Conservation (phyloP, 2,888 invertebrate species). For the Mongoloraphidia duomilia region DNA sequence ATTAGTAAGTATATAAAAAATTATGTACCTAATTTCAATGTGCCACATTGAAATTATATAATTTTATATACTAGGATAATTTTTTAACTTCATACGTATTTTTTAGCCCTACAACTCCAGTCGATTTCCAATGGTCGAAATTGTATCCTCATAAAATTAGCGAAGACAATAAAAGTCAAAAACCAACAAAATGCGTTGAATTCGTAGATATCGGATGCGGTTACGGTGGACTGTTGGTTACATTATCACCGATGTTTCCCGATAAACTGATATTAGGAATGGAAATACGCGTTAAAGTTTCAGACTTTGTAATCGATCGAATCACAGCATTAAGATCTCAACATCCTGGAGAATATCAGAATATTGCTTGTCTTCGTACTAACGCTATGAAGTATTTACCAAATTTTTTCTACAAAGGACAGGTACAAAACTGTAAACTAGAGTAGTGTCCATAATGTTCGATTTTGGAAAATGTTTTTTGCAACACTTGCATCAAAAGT, state of each 20-base stretch:
- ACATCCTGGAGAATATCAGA: slow-evolving; percentile 64
- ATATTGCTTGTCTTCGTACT: slow-evolving; percentile 86
- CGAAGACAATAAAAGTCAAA: slow-evolving; percentile 21
- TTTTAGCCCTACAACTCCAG: slow-evolving; percentile 69
- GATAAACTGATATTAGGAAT: slow-evolving; percentile 79
- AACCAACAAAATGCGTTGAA: slow-evolving; percentile 43
- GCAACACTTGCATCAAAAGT: too few species aligned
- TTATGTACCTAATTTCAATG: not conserved
- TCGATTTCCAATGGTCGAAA: slow-evolving; percentile 70
- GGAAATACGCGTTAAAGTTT: slow-evolving; percentile 97
- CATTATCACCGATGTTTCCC: slow-evolving; percentile 85
- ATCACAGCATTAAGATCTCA: slow-evolving; percentile 73
- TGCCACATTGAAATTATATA: too few species aligned
- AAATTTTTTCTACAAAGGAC: slow-evolving; percentile 89
- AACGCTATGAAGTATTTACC: slow-evolving; percentile 99
- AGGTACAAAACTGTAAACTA: slow-evolving; percentile 41
- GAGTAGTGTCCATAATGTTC: too few species aligned
- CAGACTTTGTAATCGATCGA: slow-evolving; percentile 93
- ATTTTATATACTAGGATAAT: slow-evolving; percentile 5
- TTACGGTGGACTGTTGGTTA: slow-evolving; percentile 88
- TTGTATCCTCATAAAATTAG: slow-evolving; percentile 49
- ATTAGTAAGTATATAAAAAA: slow-evolving; percentile 58
- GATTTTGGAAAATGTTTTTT: too few species aligned
- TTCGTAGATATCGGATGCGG: slow-evolving; percentile 97
- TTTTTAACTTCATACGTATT: slow-evolving; percentile 6